Percentiles rank a stretch among this genome's conserved stretches.
phyloP scores from a whole-genome alignment of 2,113 vertebrate genomes.

The Xerus inauris region DNA sequence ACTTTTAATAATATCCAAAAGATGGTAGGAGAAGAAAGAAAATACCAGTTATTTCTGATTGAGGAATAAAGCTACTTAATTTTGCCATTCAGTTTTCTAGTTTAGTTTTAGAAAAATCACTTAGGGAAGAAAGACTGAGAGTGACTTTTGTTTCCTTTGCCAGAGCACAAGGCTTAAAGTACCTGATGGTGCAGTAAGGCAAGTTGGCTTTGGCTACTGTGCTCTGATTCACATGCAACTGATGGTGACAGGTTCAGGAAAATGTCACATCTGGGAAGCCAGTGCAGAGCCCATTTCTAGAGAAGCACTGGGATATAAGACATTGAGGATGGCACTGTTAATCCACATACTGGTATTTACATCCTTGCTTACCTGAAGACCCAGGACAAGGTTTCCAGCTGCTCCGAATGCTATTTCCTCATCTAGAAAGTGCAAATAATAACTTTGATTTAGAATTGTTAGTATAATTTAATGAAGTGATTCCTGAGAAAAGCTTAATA shows the following conservation, averaged over 20 bases:
- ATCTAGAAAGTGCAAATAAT: background rate
- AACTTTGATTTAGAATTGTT: background rate
- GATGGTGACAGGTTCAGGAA: background rate
- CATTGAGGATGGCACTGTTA: no score
- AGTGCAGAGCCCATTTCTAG: background rate
- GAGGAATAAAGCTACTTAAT: background rate
- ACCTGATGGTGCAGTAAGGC: background rate
- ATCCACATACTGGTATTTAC: background rate
- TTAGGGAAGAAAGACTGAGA: background rate
- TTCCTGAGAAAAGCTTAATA: background rate
- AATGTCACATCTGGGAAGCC: background rate
- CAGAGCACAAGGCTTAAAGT: background rate
- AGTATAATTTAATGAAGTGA: background rate
- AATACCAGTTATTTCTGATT: background rate
- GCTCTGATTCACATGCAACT: background rate
- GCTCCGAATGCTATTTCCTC: background rate
- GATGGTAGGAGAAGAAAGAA: background rate
- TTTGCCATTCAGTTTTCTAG: background rate
- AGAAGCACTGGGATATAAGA: background rate
- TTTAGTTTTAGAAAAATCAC: constrained; percentile 21
- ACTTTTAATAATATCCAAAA: constrained; percentile 49
- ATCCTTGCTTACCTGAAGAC: background rate
- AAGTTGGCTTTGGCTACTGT: background rate
- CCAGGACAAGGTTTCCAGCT: background rate
- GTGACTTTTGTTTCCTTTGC: background rate